A percentile compares a stretch with the other conserved stretches of the same genome.
These are phyloP conservation scores for Autographa gamma DNA, from an alignment of 2,888 invertebrate genomes.

Conservation along the genomic window DNA sequence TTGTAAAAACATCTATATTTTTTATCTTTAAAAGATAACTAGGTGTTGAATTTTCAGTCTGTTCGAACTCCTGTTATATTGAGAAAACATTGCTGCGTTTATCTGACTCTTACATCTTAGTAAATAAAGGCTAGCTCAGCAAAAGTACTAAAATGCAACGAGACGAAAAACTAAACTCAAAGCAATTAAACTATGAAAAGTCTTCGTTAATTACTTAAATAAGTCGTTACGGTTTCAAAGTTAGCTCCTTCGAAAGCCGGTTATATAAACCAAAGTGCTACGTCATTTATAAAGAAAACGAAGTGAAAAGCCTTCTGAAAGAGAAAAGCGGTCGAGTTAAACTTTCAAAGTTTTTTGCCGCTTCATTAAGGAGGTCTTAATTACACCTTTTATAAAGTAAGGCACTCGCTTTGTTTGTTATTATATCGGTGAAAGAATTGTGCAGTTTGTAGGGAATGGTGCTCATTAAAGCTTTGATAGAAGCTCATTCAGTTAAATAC, in stretches of 20 bases:
- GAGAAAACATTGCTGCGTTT: too few relatives aligned
- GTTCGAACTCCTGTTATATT: too few relatives aligned
- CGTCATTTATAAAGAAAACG: neutral
- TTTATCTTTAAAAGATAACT: too few relatives aligned
- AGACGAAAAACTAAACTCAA: neutral
- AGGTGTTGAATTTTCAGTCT: too few relatives aligned
- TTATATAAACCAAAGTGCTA: neutral
- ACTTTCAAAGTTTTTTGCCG: neutral
- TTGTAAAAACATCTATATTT: too few relatives aligned
- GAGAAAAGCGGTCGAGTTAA: neutral
- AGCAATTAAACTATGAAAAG: constrained; percentile 1
- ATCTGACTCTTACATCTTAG: too few relatives aligned
- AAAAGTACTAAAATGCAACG: neutral
- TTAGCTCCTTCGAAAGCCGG: neutral
- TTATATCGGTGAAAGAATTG: neutral
- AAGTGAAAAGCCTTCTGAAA: neutral
- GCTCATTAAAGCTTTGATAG: neutral
- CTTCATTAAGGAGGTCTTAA: constrained; percentile 3
- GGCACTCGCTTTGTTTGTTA: neutral
- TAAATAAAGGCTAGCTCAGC: too few relatives aligned
- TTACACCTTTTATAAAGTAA: neutral
- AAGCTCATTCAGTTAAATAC: neutral
- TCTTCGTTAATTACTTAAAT: neutral
- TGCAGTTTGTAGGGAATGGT: neutral
- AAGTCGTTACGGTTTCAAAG: neutral